Percentiles rank a stretch among this genome's conserved stretches.
Evolutionary conservation across 2,113 vertebrate species (phyloP).

Genomic region (Phainopepla nitens): DNA sequence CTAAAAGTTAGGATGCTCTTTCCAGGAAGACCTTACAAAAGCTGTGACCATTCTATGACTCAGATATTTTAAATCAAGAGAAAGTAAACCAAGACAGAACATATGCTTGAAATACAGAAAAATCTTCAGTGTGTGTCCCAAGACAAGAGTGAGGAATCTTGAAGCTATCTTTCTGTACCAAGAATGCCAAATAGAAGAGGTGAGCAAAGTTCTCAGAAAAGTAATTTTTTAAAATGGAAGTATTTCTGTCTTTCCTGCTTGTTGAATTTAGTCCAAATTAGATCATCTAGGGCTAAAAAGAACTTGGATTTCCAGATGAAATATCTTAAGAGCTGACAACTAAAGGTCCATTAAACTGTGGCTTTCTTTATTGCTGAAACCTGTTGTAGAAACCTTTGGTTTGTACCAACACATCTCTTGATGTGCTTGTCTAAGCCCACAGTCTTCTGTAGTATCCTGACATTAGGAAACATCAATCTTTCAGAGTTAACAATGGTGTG

Average conservation of each 20-base stretch:
- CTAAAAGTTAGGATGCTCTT: not conserved
- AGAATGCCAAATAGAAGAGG: not conserved
- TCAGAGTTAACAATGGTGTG: not conserved
- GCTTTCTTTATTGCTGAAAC: not conserved
- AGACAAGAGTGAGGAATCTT: not conserved
- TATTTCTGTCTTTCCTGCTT: not conserved
- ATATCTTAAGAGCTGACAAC: not conserved
- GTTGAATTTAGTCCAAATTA: not conserved
- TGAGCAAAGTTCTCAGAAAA: not conserved
- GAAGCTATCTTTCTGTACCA: not conserved
- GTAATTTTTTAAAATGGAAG: not conserved
- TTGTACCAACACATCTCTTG: not conserved
- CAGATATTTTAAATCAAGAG: not conserved
- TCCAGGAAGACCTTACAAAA: not conserved
- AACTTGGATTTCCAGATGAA: not conserved
- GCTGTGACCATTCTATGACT: not conserved
- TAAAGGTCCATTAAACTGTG: not conserved
- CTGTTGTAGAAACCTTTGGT: not conserved
- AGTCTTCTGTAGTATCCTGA: not conserved
- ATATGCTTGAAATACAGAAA: not conserved
- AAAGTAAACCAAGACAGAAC: not conserved
- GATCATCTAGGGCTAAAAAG: not conserved
- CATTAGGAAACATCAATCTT: not conserved
- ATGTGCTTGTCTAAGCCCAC: not conserved
- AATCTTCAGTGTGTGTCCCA: not conserved